These are phyloP conservation scores for Lottia scabra DNA, from an alignment of 2,888 invertebrate genomes.

Conservation along the genomic window DNA sequence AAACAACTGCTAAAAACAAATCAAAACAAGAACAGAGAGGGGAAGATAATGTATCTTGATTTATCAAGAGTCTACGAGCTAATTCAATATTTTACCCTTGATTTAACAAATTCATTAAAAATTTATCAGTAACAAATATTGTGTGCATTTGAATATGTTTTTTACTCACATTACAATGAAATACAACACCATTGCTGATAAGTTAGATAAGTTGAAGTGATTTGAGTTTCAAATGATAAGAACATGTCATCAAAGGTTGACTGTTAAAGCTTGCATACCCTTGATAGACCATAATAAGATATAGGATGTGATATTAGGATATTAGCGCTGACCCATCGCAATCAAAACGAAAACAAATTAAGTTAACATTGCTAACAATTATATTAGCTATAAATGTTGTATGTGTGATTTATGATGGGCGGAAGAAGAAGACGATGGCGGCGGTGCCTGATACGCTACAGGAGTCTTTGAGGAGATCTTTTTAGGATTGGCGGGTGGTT, in stretches of 20 bases:
- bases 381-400: neutral
- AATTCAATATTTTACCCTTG: too few relatives aligned
- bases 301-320: neutral
- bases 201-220: too few relatives aligned
- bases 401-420: conserved; percentile 22
- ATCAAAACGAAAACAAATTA: neutral
- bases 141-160: too few relatives aligned
- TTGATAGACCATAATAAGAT: too few relatives aligned
- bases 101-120: too few relatives aligned
- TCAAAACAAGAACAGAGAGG: too few relatives aligned
- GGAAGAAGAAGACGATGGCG: conserved; percentile 13
- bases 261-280: neutral
- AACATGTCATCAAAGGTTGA: neutral
- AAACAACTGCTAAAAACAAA: too few relatives aligned
- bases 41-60: too few relatives aligned
- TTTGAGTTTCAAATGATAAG: neutral
- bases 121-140: too few relatives aligned
- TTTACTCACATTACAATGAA: too few relatives aligned
- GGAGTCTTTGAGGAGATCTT: conserved; percentile 23
- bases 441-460: conserved; percentile 8
- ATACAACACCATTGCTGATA: too few relatives aligned
- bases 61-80: too few relatives aligned
- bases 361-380: neutral
- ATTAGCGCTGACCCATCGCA: neutral
- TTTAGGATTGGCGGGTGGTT: conserved; percentile 14